Evolutionary conservation across 2,888 invertebrate species (phyloP).

Genomic region (Periphyllus acericola): DNA sequence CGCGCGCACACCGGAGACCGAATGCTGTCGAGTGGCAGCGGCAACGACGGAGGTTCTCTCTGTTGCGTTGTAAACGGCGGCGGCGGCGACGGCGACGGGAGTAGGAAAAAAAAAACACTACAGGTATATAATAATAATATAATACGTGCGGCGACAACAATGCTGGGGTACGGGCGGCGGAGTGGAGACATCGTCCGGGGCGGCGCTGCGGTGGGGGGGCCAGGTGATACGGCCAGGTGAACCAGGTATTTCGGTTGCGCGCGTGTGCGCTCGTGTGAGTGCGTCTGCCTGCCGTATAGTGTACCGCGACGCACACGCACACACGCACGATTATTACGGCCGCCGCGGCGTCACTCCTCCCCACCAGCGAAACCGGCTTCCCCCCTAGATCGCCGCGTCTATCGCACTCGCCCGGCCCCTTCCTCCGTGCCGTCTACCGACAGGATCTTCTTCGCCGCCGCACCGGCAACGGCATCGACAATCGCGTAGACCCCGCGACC

Average conservation of each 20-base stretch:
- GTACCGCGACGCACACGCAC: no score
- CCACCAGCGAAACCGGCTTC: constrained; percentile 57
- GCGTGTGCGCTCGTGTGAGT: background rate
- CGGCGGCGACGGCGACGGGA: background rate
- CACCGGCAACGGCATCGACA: background rate
- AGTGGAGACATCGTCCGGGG: background rate
- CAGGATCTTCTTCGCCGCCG: constrained; percentile 5
- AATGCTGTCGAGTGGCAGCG: constrained; percentile 50
- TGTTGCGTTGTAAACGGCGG: constrained; percentile 22
- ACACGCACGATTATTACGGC: no score
- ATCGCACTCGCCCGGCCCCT: background rate
- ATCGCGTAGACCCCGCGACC: background rate
- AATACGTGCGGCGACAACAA: background rate
- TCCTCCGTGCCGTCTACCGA: background rate
- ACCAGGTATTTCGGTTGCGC: constrained; percentile 54
- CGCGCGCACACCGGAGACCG: constrained; percentile 59
- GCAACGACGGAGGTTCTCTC: constrained; percentile 38
- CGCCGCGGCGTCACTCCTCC: constrained; percentile 31
- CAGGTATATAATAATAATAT: constrained; percentile 33
- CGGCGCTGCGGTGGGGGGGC: constrained; percentile 28
- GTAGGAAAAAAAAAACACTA: constrained; percentile 33
- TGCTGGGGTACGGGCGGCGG: constrained; percentile 2
- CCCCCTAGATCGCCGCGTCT: background rate
- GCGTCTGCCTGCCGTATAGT: no score
- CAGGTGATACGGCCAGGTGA: constrained; percentile 62